These are phyloP conservation scores for Somateria mollissima DNA, from an alignment of 2,797 vertebrate genomes.

Conservation along the genomic window DNA sequence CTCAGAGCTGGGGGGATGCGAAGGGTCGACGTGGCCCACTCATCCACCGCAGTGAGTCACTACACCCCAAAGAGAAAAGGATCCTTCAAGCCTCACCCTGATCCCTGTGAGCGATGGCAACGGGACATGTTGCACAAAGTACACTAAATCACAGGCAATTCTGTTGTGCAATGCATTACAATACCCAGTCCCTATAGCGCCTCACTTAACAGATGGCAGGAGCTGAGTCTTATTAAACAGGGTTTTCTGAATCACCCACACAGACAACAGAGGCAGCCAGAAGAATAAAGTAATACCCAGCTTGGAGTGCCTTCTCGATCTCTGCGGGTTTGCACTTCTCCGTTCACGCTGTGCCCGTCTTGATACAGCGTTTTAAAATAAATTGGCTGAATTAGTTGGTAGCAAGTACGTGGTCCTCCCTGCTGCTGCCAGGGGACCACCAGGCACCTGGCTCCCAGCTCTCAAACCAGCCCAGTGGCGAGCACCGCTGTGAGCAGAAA, in stretches of 20 bases:
- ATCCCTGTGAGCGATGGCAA: background rate
- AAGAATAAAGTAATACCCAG: background rate
- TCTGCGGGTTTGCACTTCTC: background rate
- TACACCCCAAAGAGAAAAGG: background rate
- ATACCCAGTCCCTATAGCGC: background rate
- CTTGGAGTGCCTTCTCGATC: background rate
- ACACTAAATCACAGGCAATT: background rate
- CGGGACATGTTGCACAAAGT: background rate
- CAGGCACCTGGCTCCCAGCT: background rate
- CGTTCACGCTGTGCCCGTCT: background rate
- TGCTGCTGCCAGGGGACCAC: background rate
- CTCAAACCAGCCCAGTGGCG: rapidly evolving
- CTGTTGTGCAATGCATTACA: background rate
- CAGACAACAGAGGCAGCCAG: background rate
- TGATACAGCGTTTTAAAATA: background rate
- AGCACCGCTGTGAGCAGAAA: background rate
- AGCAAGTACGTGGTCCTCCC: background rate
- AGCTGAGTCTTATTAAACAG: slow-evolving; percentile 13
- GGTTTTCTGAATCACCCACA: background rate
- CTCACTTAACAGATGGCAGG: slow-evolving; percentile 32
- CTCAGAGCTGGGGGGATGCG: background rate
- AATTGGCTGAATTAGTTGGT: background rate
- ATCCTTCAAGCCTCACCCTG: background rate
- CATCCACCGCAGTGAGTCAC: background rate
- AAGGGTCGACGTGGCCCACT: background rate